Conservation (phyloP, 2,797 vertebrate species). For the Chelmon rostratus region DNA sequence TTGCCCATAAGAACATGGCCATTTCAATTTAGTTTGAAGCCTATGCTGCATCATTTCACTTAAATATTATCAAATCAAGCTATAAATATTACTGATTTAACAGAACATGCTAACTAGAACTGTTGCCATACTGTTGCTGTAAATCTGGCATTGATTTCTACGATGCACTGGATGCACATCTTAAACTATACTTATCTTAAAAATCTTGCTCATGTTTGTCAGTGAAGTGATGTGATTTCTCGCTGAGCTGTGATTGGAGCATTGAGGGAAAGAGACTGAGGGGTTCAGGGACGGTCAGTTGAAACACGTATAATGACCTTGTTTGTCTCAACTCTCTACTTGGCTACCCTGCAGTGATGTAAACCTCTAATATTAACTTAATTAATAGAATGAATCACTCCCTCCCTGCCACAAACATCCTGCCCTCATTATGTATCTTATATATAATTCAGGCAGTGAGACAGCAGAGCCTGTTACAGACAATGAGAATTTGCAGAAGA, state of each 20-base stretch:
- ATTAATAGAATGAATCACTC: constrained; percentile 44
- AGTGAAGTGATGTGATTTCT: not conserved
- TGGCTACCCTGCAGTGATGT: not conserved
- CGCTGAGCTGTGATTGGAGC: constrained; percentile 7
- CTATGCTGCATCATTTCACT: not conserved
- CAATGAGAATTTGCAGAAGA: constrained; percentile 68
- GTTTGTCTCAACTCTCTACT: constrained; percentile 35
- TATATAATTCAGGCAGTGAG: constrained; percentile 70
- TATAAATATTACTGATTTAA: not conserved
- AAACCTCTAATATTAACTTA: constrained; percentile 22
- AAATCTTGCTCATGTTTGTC: not conserved
- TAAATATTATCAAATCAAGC: not conserved
- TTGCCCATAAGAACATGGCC: not conserved
- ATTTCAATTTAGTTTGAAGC: not conserved
- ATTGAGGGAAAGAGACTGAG: constrained; percentile 1
- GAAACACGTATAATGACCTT: constrained; percentile 15
- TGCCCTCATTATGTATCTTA: constrained; percentile 30
- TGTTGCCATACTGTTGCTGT: not conserved
- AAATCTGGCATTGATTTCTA: not conserved
- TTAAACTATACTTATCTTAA: not conserved
- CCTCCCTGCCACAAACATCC: constrained; percentile 15
- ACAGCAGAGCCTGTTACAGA: constrained; percentile 63
- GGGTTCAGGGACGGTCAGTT: not conserved
- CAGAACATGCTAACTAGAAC: not conserved
- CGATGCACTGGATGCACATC: not conserved